These are phyloP conservation scores for Parnassius glacialis DNA, from an alignment of 2,888 invertebrate genomes.

Conservation along the genomic window DNA sequence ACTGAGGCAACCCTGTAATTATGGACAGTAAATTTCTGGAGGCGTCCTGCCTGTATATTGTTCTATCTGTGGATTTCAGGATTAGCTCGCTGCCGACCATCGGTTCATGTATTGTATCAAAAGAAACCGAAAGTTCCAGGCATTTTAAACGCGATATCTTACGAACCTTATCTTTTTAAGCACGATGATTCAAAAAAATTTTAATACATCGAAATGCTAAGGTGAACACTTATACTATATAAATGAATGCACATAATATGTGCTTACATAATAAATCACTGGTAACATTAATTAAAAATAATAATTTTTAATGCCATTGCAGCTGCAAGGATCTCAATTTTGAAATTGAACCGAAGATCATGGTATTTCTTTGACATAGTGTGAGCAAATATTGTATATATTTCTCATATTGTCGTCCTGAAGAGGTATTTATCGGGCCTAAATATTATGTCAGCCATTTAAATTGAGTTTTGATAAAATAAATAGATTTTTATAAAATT, in stretches of 20 bases:
- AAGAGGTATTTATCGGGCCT: too few relatives aligned
- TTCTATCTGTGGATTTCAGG: constrained; percentile 68
- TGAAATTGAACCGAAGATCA: too few relatives aligned
- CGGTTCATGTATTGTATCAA: constrained; percentile 6
- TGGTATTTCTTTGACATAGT: too few relatives aligned
- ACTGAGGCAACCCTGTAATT: constrained; percentile 91
- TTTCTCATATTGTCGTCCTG: too few relatives aligned
- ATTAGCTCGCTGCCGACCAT: constrained; percentile 51
- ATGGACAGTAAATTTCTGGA: constrained; percentile 91
- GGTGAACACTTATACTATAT: too few relatives aligned
- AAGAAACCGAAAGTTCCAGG: constrained; percentile 23
- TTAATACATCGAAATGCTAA: neutral
- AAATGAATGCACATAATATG: neutral
- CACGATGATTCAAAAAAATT: neutral
- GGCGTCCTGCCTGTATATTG: constrained; percentile 80
- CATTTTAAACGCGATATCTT: constrained; percentile 10
- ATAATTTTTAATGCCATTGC: too few relatives aligned
- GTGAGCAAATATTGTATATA: too few relatives aligned
- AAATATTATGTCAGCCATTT: too few relatives aligned
- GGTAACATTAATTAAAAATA: too few relatives aligned
- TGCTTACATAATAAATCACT: too few relatives aligned
- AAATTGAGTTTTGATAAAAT: too few relatives aligned
- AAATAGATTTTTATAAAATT: neutral
- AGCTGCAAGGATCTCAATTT: too few relatives aligned
- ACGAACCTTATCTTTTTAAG: neutral